These are phyloP conservation scores for Apamea epomidion DNA, from an alignment of 2,888 invertebrate species.

Conservation along the genomic window DNA sequence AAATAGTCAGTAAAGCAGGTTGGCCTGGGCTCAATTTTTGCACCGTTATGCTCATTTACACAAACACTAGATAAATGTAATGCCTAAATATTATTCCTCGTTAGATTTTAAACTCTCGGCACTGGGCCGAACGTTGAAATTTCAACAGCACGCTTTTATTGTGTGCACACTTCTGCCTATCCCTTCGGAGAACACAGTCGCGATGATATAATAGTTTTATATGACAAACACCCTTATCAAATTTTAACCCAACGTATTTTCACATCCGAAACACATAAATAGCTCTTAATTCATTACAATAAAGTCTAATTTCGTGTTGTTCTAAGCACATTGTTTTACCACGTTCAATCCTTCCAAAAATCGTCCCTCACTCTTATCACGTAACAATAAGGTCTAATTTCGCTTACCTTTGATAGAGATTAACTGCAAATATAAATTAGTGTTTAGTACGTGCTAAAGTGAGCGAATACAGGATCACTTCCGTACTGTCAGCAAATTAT, in stretches of 20 bases:
- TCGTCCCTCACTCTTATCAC: not conserved
- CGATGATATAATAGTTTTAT: not conserved
- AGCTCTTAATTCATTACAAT: not conserved
- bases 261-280: not conserved
- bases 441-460: constrained; percentile 51
- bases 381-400: not conserved
- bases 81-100: not conserved
- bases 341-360: constrained; percentile 10
- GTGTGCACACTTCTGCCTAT: not conserved
- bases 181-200: not conserved
- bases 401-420: not conserved
- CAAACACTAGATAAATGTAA: not conserved
- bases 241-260: not conserved
- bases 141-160: not conserved
- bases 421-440: constrained; percentile 36
- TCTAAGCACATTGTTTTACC: not conserved
- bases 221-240: not conserved
- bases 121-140: not conserved
- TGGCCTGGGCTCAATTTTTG: not conserved
- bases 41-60: not conserved
- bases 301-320: constrained; percentile 40
- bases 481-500: constrained; percentile 55
- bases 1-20: not conserved
- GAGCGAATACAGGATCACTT: constrained; percentile 41
- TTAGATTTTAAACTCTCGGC: not conserved